Evolutionary conservation across 2,888 invertebrate species (phyloP).

Genomic region (Trachelus iudaicus): DNA sequence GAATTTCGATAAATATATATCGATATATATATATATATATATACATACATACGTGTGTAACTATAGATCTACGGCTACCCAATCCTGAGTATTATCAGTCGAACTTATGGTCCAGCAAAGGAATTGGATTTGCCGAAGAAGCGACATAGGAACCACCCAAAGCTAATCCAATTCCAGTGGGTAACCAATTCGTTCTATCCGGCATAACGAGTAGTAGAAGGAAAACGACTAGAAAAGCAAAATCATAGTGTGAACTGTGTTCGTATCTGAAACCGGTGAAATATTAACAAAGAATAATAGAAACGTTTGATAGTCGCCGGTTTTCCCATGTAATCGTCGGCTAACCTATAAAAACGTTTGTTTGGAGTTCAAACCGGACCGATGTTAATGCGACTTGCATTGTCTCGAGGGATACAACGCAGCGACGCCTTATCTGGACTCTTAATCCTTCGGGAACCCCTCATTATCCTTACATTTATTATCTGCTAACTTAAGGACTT

Average conservation of each 20-base stretch:
- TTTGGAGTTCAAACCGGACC: not conserved
- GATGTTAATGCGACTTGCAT: not conserved
- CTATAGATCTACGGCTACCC: not conserved
- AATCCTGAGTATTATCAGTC: slow-evolving; percentile 33
- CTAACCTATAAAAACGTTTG: not conserved
- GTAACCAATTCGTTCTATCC: slow-evolving; percentile 45
- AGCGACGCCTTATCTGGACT: slow-evolving; percentile 29
- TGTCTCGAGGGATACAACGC: slow-evolving; percentile 11
- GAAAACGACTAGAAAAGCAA: not conserved
- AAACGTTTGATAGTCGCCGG: not conserved
- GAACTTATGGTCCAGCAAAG: slow-evolving; percentile 34
- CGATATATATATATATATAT: no score
- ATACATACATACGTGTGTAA: not conserved
- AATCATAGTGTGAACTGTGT: not conserved
- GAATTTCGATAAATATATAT: not conserved
- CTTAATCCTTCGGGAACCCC: slow-evolving; percentile 38
- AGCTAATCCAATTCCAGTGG: slow-evolving; percentile 49
- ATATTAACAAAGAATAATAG: not conserved
- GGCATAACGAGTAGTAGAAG: slow-evolving; percentile 38
- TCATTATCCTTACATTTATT: slow-evolving; percentile 50
- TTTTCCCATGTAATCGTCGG: not conserved
- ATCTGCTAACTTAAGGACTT: slow-evolving; percentile 41
- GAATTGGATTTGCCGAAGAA: slow-evolving; percentile 46
- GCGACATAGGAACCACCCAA: slow-evolving; percentile 21
- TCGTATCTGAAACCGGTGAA: not conserved